These are phyloP conservation scores for Eupelmus urozonus DNA, from an alignment of 2,888 invertebrate genomes.

Conservation along the genomic window DNA sequence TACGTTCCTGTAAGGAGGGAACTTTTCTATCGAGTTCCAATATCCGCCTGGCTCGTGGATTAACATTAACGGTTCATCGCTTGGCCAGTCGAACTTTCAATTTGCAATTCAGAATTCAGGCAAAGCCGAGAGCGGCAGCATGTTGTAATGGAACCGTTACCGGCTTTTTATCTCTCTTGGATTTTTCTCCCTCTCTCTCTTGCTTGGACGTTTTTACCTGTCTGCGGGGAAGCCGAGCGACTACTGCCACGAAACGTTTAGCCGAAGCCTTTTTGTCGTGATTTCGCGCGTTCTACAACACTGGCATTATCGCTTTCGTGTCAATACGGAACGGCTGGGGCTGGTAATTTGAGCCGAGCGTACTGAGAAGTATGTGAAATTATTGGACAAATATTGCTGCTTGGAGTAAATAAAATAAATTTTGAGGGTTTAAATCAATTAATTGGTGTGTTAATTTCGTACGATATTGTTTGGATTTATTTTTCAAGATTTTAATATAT, in stretches of 20 bases:
- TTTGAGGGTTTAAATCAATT: too few relatives aligned
- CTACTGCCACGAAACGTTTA: background rate
- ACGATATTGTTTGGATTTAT: too few relatives aligned
- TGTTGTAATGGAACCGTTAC: slow-evolving; percentile 57
- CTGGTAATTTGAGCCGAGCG: too few relatives aligned
- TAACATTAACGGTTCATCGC: slow-evolving; percentile 55
- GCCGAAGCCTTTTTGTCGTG: slow-evolving; percentile 22
- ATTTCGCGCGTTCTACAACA: slow-evolving; percentile 36
- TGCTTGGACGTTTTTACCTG: background rate
- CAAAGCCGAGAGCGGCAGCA: slow-evolving; percentile 20
- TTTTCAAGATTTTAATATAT: too few relatives aligned
- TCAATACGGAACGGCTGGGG: slow-evolving; percentile 22
- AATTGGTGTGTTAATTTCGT: too few relatives aligned
- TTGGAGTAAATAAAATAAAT: too few relatives aligned
- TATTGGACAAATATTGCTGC: too few relatives aligned
- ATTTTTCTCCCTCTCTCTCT: slow-evolving; percentile 28
- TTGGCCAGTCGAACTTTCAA: slow-evolving; percentile 34
- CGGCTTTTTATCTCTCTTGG: slow-evolving; percentile 21
- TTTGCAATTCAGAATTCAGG: slow-evolving; percentile 58
- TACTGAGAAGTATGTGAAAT: too few relatives aligned
- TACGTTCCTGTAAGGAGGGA: slow-evolving; percentile 6
- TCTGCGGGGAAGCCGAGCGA: slow-evolving; percentile 4
- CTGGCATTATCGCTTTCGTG: slow-evolving; percentile 16
- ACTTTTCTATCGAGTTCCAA: slow-evolving; percentile 34
- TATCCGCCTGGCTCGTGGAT: slow-evolving; percentile 13